These are phyloP conservation scores for Anarhynchus alexandrinus DNA, from an alignment of 2,113 vertebrate species.

Conservation along the genomic window DNA sequence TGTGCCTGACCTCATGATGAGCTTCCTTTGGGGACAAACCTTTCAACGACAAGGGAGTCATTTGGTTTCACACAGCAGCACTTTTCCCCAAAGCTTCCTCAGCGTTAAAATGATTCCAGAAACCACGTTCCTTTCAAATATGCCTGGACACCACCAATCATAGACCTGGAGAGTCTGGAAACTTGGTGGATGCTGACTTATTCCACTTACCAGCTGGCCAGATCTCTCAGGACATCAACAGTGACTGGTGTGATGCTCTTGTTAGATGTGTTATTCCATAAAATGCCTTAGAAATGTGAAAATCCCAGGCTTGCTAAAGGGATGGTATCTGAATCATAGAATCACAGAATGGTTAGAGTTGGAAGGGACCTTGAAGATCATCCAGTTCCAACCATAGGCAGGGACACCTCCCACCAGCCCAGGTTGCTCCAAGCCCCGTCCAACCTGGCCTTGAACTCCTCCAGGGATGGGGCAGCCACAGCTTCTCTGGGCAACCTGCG, in stretches of 20 bases:
- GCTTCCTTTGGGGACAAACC: not conserved
- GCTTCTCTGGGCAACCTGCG: no score
- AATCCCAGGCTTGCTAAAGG: not conserved
- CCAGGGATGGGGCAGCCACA: no score
- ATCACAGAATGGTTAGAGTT: no score
- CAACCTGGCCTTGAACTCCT: no score
- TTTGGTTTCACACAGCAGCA: not conserved
- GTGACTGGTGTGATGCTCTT: not conserved
- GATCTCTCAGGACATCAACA: not conserved
- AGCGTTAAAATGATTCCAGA: not conserved
- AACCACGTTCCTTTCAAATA: not conserved
- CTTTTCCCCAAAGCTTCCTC: not conserved
- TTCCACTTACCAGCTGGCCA: not conserved
- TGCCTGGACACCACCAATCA: not conserved
- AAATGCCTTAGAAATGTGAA: not conserved
- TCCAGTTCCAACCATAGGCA: no score
- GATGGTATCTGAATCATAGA: not conserved
- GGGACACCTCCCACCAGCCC: no score
- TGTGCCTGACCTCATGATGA: accelerated
- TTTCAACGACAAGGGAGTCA: not conserved
- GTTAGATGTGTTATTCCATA: not conserved
- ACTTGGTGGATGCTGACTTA: not conserved
- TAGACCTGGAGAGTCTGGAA: not conserved
- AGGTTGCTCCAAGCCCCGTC: no score
- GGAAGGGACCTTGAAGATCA: no score